Conservation (phyloP, 2,797 vertebrate species). For the Chelon labrosus region DNA sequence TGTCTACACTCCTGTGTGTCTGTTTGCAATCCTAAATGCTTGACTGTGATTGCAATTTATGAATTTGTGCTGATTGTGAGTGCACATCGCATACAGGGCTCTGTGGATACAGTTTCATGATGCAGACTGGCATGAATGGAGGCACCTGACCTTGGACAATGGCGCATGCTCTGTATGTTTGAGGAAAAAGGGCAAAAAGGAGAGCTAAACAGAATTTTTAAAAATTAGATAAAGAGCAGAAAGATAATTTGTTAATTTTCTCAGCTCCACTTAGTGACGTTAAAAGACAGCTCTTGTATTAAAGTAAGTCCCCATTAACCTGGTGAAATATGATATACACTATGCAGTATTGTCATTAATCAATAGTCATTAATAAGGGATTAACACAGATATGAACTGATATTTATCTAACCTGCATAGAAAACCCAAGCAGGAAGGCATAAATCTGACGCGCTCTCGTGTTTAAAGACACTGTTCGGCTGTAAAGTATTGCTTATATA, state of each 20-base stretch:
- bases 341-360: constrained; percentile 36
- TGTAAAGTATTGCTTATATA: too few species aligned
- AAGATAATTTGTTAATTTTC: neutral
- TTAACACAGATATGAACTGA: too few species aligned
- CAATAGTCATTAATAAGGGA: too few species aligned
- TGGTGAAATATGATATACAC: constrained; percentile 44
- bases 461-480: too few species aligned
- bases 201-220: neutral
- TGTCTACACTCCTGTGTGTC: constrained; percentile 2
- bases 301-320: neutral
- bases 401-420: too few species aligned
- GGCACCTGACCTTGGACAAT: constrained; percentile 77
- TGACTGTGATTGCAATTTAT: constrained; percentile 12
- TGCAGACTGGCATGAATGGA: constrained; percentile 48
- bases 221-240: neutral
- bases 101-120: constrained; percentile 41
- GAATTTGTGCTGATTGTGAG: neutral
- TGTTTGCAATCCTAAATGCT: constrained; percentile 12
- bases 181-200: neutral
- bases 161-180: constrained; percentile 49
- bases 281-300: neutral
- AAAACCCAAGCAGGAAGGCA: too few species aligned
- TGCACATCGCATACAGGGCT: neutral
- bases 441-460: too few species aligned
- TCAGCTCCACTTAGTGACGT: neutral